phyloP scores from a whole-genome alignment of 1,140 invertebrate species.

The Brachionus manjavacas region DNA sequence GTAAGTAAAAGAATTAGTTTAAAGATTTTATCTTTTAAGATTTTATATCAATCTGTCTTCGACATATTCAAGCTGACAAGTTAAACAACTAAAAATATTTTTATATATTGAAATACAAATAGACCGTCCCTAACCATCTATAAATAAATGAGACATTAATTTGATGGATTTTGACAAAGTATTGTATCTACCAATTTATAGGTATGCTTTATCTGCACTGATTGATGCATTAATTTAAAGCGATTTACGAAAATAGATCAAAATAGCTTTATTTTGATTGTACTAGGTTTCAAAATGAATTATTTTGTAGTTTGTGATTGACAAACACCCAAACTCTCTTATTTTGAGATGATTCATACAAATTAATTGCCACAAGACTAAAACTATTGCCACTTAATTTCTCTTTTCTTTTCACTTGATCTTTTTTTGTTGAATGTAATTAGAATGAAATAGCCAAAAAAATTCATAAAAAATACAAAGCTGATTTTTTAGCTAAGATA shows the following conservation, averaged over 20 bases:
- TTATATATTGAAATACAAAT: background rate
- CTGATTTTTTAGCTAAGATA: background rate
- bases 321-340: background rate
- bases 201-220: background rate
- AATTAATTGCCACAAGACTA: background rate
- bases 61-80: background rate
- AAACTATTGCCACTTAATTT: background rate
- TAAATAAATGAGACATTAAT: background rate
- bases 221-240: background rate
- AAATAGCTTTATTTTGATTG: background rate
- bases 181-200: background rate
- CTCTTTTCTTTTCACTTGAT: background rate
- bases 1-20: background rate
- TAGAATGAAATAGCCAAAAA: background rate
- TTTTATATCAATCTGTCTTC: background rate
- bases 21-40: background rate
- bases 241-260: background rate
- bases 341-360: background rate
- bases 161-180: background rate
- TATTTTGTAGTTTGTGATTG: background rate
- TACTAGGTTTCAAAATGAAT: background rate
- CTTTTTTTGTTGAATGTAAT: background rate
- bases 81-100: background rate
- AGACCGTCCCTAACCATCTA: background rate
- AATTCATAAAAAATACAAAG: background rate